phyloP scores from a whole-genome alignment of 2,888 invertebrate genomes.

The Nomada fucata region DNA sequence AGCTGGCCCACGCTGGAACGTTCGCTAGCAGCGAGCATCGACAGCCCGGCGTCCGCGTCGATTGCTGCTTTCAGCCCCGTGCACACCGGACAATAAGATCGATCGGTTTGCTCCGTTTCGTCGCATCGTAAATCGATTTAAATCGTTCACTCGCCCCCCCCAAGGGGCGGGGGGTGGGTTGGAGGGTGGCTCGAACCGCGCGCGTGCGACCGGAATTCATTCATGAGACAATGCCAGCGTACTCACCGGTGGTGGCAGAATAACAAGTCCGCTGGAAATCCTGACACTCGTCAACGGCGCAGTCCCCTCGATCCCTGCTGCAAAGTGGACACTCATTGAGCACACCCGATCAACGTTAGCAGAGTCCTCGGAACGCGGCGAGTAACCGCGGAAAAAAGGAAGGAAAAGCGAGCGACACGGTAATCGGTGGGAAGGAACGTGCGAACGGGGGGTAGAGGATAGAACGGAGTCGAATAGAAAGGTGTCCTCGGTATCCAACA shows the following conservation, averaged over 20 bases:
- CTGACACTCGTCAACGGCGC: constrained; percentile 3
- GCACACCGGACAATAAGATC: constrained; percentile 23
- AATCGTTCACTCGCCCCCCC: neutral
- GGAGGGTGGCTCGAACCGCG: neutral
- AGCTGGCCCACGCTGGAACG: constrained; percentile 15
- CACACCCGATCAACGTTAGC: constrained; percentile 36
- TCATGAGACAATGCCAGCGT: neutral
- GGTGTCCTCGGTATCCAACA: constrained; percentile 37
- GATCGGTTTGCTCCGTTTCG: constrained; percentile 15
- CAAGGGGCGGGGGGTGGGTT: too few relatives aligned
- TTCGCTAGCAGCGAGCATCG: constrained; percentile 14
- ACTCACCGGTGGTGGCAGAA: constrained; percentile 38
- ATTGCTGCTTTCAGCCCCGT: constrained; percentile 4
- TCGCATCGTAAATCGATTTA: constrained; percentile 32
- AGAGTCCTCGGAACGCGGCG: neutral
- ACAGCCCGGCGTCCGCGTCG: neutral
- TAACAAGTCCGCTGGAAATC: constrained; percentile 29
- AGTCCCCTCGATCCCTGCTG: constrained; percentile 39
- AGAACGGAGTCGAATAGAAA: neutral
- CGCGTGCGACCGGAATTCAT: neutral
- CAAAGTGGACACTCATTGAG: constrained; percentile 37
- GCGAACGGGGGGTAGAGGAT: neutral
- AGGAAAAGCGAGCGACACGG: neutral
- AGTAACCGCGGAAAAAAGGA: neutral
- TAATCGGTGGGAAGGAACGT: too few relatives aligned